Conservation (phyloP, 1,140 invertebrate genomes). For the Telenomus remus region DNA sequence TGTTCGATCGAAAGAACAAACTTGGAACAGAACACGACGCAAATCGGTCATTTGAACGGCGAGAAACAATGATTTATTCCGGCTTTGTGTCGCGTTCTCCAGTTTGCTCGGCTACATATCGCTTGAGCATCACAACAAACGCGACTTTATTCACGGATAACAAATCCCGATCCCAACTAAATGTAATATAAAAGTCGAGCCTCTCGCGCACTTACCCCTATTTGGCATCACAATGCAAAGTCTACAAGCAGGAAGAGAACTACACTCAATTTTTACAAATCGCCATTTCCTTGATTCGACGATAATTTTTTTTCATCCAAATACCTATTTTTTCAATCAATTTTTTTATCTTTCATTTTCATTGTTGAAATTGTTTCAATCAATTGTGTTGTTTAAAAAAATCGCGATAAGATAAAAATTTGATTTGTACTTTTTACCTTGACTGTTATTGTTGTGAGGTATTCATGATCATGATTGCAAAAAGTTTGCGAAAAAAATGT, state of each 20-base stretch:
- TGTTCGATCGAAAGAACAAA: constrained; percentile 14
- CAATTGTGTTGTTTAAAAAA: neutral
- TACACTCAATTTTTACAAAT: constrained; percentile 5
- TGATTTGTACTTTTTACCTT: too few species aligned
- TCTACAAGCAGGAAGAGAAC: constrained; percentile 23
- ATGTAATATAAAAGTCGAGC: constrained; percentile 34
- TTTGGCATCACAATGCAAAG: constrained; percentile 34
- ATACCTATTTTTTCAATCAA: too few species aligned
- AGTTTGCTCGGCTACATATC: constrained; percentile 23
- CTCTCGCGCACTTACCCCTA: constrained; percentile 23
- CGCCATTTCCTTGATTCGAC: constrained; percentile 20
- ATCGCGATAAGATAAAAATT: neutral
- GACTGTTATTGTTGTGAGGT: too few species aligned
- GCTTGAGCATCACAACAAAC: constrained; percentile 22
- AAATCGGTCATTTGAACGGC: constrained; percentile 29
- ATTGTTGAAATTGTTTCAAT: too few species aligned
- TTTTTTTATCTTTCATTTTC: too few species aligned
- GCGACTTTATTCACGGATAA: constrained; percentile 51
- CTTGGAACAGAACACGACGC: constrained; percentile 5
- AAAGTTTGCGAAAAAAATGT: neutral
- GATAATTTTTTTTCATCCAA: too few species aligned
- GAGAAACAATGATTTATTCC: constrained; percentile 41
- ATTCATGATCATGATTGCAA: constrained; percentile 2
- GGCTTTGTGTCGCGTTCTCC: constrained; percentile 32
- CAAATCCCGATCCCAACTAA: constrained; percentile 37